Evolutionary conservation across 2,113 vertebrate genomes (phyloP).

Genomic region (Hyla sarda): DNA sequence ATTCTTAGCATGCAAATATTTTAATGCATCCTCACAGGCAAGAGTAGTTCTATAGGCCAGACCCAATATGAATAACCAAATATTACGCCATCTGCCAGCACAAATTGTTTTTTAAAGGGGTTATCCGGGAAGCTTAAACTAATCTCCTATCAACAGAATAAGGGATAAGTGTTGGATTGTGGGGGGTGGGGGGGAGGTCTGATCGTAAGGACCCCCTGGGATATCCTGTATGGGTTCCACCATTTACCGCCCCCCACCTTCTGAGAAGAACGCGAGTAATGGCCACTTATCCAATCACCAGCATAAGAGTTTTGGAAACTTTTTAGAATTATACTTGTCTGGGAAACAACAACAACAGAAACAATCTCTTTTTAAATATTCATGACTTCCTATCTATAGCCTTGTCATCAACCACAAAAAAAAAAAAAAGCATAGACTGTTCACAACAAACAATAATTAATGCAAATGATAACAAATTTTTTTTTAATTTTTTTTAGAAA

Average conservation of each 20-base stretch:
- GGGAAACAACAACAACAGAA: no score
- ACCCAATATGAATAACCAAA: background rate
- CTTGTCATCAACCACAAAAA: background rate
- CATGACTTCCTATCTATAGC: background rate
- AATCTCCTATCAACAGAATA: no score
- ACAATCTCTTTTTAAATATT: background rate
- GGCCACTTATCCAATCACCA: no score
- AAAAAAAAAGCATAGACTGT: background rate
- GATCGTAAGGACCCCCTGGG: no score
- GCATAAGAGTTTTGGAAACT: background rate
- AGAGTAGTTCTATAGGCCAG: background rate
- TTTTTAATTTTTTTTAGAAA: background rate
- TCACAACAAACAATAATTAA: background rate
- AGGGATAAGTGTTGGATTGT: no score
- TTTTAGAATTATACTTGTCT: background rate
- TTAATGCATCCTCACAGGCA: background rate
- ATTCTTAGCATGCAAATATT: background rate
- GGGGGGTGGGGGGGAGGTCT: background rate
- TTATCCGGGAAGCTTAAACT: no score
- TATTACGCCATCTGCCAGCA: background rate
- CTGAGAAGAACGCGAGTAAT: no score
- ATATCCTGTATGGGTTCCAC: no score
- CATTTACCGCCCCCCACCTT: no score
- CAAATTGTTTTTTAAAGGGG: no score
- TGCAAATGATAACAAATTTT: background rate